These are phyloP conservation scores for Timema podura DNA, from an alignment of 2,888 invertebrate species.

Conservation along the genomic window DNA sequence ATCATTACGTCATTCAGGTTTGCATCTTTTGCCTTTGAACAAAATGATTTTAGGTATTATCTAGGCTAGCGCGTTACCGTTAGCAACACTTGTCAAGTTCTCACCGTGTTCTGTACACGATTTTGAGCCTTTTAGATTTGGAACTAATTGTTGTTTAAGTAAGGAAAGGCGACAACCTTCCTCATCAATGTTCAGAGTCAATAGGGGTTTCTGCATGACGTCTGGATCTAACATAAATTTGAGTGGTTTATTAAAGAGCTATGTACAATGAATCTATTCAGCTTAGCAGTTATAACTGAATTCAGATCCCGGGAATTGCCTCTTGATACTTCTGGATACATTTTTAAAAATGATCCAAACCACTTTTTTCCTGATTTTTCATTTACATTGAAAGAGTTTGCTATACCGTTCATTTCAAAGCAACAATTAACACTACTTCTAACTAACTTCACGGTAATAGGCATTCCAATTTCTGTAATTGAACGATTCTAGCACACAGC, in stretches of 20 bases:
- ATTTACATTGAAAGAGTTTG: neutral
- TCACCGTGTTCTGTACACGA: no score
- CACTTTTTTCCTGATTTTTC: slow-evolving; percentile 1
- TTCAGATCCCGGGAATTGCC: neutral
- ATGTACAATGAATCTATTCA: neutral
- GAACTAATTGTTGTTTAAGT: no score
- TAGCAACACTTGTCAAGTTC: no score
- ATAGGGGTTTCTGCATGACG: neutral
- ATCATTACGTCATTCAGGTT: no score
- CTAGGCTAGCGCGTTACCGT: no score
- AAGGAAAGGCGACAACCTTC: no score
- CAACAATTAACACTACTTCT: neutral
- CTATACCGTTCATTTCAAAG: neutral
- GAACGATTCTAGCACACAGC: neutral
- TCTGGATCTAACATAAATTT: neutral
- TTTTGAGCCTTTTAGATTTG: no score
- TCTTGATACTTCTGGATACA: slow-evolving; percentile 1
- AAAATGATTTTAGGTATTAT: no score
- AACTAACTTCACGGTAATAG: neutral
- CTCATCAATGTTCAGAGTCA: neutral
- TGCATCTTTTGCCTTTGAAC: no score
- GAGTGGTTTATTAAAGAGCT: neutral
- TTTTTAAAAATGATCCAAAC: neutral
- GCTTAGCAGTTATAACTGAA: neutral
- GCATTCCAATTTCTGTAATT: neutral